Evolutionary conservation across 2,888 invertebrate genomes (phyloP).

Genomic region (Diloba caeruleocephala): DNA sequence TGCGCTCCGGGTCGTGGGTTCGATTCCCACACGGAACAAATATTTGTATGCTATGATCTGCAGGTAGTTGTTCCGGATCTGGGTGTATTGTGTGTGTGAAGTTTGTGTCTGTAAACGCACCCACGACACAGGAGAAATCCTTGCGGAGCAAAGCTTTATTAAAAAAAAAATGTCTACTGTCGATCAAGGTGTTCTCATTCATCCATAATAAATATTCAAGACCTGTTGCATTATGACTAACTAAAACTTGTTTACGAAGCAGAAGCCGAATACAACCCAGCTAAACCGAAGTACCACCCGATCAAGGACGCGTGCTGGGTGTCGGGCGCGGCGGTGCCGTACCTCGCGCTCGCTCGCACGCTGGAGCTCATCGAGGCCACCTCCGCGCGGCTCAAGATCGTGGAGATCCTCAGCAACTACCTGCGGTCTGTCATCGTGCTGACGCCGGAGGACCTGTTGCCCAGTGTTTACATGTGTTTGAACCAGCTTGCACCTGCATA

Average conservation of each 20-base stretch:
- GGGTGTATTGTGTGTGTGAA: no score
- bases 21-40: no score
- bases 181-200: no score
- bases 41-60: no score
- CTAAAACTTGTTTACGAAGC: background rate
- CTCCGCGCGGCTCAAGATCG: slow-evolving; percentile 95
- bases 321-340: slow-evolving; percentile 94
- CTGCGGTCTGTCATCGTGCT: slow-evolving; percentile 95
- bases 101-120: no score
- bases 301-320: slow-evolving; percentile 95
- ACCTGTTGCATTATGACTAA: no score
- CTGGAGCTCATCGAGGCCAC: slow-evolving; percentile 96
- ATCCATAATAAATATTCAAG: no score
- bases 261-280: slow-evolving; percentile 91
- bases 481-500: slow-evolving; percentile 99
- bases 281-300: slow-evolving; percentile 93
- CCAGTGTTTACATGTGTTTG: slow-evolving; percentile 97
- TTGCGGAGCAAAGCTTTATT: no score
- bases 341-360: slow-evolving; percentile 96
- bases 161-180: no score
- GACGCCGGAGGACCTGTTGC: slow-evolving; percentile 96
- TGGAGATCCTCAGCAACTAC: slow-evolving; percentile 97
- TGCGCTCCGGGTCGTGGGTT: no score
- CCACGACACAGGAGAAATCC: no score
- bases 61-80: no score